Base-by-base conservation (phyloP, 2,113 vertebrate species). In the Megalops atlanticus region DNA sequence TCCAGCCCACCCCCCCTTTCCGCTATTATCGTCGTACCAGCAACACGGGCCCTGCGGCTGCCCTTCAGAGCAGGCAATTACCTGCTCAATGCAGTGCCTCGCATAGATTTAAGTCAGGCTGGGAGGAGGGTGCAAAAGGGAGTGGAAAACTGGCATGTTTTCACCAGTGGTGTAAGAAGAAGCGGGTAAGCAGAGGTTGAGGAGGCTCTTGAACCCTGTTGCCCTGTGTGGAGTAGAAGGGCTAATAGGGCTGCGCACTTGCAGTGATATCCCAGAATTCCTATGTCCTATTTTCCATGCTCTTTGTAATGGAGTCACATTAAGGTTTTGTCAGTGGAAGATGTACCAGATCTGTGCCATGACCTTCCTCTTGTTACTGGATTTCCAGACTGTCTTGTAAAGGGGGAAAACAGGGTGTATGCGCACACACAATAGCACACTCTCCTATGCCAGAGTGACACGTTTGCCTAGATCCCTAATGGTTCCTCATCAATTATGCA, bases 291-390 rank as follows among this genome's bases (percentile, higher is more conserved):
- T 54, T 54, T 21, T 54, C 2, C 2, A 15, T 49, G 11, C 2
- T 54, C 15, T 24, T 54, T 24, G 18, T 24, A 31, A 64, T n/a
- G n/a, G n/a, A 27, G 1, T 64, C 58, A 64, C n/a, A n/a, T n/a
- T 27, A 31, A 64, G 58, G 24, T 10, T 6, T 14, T 1, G 43
- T 45, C 43, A 45, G 43, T 45, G 43, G 43, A 45, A 45, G 43
- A 45, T 6, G 43, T 64, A 8, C 1, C 5, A 11, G n/a, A 24
- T 64, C 31, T 64, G 58, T 64, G 58, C n/a, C 11, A 8, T 31
- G 58, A 64, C 58, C 58, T 64, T 64, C 58, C 58, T 64, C 31
- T 64, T 64, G 58, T n/a, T n/a, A 64, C 31, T 64, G 58, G 54
- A 24, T 54, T 21, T 54, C 49, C 49, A 54, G 49, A 31, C n/a